Evolutionary conservation across 92 coral and sea anemone genomes (phyloP), one percentile per base, ranked within the genome.

Genomic region (Epizoanthus stellaris): DNA sequence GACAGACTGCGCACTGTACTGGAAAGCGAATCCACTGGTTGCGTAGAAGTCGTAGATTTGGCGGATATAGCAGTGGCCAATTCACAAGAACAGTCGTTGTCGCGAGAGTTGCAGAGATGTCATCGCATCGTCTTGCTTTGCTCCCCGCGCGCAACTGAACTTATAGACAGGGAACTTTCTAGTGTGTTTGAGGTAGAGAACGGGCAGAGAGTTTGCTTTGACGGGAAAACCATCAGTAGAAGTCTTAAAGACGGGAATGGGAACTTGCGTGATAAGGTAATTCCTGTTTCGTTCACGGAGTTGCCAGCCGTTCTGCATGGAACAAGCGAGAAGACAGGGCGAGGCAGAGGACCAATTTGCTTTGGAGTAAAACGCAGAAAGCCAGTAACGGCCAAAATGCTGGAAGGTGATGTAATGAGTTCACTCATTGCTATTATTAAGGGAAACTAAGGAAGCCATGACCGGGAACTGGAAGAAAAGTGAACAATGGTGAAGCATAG

Each of bases 231-330:
- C 20, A 88, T 93, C 59, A 90, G 88, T 81, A 74, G 77, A 20
- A 82, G 73, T 47, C 76, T 93, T 12, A 88, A 84, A 71, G 92
- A 91, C 39, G 53, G 54, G 54, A 83, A 88, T 39, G 93, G 93
- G 6, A 91, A 80, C n/a, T 58, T 91, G 82, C 90, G 92, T 9
- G 76, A 83, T 8, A 93, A 91, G 21, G 64, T 93, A 3, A 80
- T 93, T 72, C 96, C 94, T 8, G 96, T 93, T 65, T 93, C 94
- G 23, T 93, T 93, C 72, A 88, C 81, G 38, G 96, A 93, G 53
- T 85, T 91, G 21, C 96, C 96, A 9, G 86, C 88, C 19, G 88
- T 88, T 52, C 77, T 91, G 47, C 88, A 82, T 16, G 75, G 88
- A 58, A 67, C 87, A 8, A 89, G 80, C 11, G 82, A 12, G 20